Evolutionary conservation across 2,888 invertebrate species (phyloP).

Genomic region (Nowickia ferox): DNA sequence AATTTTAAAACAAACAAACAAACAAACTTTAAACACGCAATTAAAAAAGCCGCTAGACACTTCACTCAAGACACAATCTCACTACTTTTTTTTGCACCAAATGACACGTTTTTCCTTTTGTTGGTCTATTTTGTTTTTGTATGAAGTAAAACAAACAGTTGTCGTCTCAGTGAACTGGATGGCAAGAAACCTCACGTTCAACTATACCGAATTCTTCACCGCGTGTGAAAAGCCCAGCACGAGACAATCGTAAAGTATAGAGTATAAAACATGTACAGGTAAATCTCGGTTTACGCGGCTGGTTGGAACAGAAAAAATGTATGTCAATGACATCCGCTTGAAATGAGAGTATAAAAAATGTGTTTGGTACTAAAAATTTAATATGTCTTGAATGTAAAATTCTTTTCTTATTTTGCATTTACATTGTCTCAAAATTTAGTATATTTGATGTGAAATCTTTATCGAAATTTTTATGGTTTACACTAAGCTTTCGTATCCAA

Average conservation of each 20-base stretch:
- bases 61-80: conserved; percentile 29
- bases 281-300: too few species aligned
- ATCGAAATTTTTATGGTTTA: too few species aligned
- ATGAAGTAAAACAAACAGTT: not conserved
- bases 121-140: conserved; percentile 16
- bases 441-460: too few species aligned
- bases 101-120: conserved; percentile 41
- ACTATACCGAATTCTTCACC: conserved; percentile 70
- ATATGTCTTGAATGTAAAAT: too few species aligned
- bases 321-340: too few species aligned
- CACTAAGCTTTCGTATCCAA: too few species aligned
- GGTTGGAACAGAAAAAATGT: too few species aligned
- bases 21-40: conserved; percentile 58
- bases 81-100: not conserved
- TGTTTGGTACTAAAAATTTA: too few species aligned
- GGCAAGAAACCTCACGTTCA: conserved; percentile 56
- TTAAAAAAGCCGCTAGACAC: conserved; percentile 45
- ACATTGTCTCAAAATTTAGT: too few species aligned
- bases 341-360: too few species aligned
- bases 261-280: not conserved
- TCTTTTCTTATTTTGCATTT: too few species aligned
- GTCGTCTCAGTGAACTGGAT: conserved; percentile 5
- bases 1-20: conserved; percentile 22
- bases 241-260: conserved; percentile 41
- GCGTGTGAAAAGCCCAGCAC: conserved; percentile 73